Conservation (phyloP, 2,797 vertebrate species). For the Catharus ustulatus region DNA sequence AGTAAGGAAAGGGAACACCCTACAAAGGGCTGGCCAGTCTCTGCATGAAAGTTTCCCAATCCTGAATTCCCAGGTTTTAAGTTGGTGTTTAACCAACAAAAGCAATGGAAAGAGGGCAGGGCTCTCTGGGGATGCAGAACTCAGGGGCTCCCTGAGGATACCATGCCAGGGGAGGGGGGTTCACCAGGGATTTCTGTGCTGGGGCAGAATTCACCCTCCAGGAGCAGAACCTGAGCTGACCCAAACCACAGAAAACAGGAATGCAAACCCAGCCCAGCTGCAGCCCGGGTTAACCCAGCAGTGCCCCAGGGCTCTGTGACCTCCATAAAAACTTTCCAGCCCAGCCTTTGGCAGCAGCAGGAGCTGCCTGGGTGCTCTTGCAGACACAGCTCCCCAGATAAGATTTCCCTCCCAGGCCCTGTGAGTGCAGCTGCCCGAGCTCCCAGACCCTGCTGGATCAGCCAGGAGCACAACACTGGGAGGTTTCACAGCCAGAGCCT, state of each 20-base stretch:
- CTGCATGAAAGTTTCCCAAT: rapidly evolving
- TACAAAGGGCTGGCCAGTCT: background rate
- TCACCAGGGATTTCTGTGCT: background rate
- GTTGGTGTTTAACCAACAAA: too few relatives aligned
- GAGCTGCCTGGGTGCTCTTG: background rate
- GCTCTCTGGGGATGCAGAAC: rapidly evolving
- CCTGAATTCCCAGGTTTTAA: background rate
- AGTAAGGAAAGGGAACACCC: background rate
- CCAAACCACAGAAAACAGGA: rapidly evolving
- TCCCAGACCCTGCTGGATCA: background rate
- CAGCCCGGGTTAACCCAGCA: background rate
- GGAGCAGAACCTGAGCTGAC: background rate
- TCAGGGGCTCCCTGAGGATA: background rate
- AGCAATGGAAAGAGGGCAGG: rapidly evolving
- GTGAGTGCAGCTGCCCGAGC: background rate
- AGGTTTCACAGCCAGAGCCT: background rate
- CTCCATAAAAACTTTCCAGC: background rate
- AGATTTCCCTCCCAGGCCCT: background rate
- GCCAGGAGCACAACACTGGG: rapidly evolving
- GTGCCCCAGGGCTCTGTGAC: rapidly evolving
- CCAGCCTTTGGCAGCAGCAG: background rate
- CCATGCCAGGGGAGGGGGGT: rapidly evolving
- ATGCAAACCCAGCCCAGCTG: rapidly evolving
- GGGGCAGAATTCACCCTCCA: rapidly evolving
- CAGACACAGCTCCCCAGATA: rapidly evolving